phyloP scores from a whole-genome alignment of 1,140 invertebrate genomes.

The Bombyx mori region ASM3026992v2 NC_085109.1:15121001-15121500 shows the following conservation, averaged over 20 bases:
- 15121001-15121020: constrained; percentile 80
- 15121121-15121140: constrained; percentile 91
- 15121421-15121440: constrained; percentile 74
- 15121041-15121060: constrained; percentile 70
- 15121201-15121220: constrained; percentile 77
- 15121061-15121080: constrained; percentile 76
- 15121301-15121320: constrained; percentile 77
- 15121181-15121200: constrained; percentile 88
- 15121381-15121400: constrained; percentile 73
- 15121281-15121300: constrained; percentile 72
- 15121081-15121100: constrained; percentile 76
- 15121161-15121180: constrained; percentile 80
- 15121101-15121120: constrained; percentile 86
- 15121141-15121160: constrained; percentile 87
- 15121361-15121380: constrained; percentile 69
- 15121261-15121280: constrained; percentile 81
- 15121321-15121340: constrained; percentile 78
- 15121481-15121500: constrained; percentile 1
- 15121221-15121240: constrained; percentile 61
- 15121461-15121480: constrained; percentile 63
- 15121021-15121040: constrained; percentile 65
- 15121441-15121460: constrained; percentile 79
- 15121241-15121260: constrained; percentile 62
- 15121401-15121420: constrained; percentile 77
- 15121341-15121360: constrained; percentile 53